Base-by-base conservation (phyloP, 2,888 invertebrate species). In the Scrobipalpa atriplicella region DNA sequence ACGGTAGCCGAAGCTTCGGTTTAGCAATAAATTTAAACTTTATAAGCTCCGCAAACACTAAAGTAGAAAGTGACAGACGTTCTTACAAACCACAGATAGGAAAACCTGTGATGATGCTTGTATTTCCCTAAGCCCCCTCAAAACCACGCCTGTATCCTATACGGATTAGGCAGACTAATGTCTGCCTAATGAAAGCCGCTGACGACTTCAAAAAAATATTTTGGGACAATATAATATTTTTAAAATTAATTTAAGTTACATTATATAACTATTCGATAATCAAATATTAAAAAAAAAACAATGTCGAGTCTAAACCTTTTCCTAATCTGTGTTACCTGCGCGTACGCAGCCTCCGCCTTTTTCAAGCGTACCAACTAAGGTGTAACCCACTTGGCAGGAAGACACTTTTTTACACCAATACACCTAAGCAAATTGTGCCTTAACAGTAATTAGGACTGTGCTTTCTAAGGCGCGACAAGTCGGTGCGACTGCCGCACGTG, bases 401-500 rank as follows among this genome's bases (percentile, higher is more conserved):
- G 67, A 72, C 69, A 69, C 73, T 72, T 75, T 76, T 75, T 76
- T 75, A 70, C 66, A 51, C 69, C 68, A 72, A 65, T 72, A 70
- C 73, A 72, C 72, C 70, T 71, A 67, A 74, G 72, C 76, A 73
- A 74, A 75, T 77, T 73, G 74, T 70, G 66, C 71, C 72, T 75
- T 73, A 75, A 67, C 66, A 72, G 75, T 71, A 73, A 75, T 75
- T 73, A 74, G 71, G 72, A 67, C 68, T 70, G 65, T 69, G 64
- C 74, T 74, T 73, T 73, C 74, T 74, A 73, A 66, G 67, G 66
- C 68, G 66, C 66, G 68, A 71, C 29, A 21, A 21, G 54, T 56
- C 13, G 10, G 13, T 6, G 11, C 21, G 29, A 11, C 29, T 13
- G 29, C 67, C 68, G 69, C 63, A 65, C 66, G 52, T 70, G 71